Conservation (phyloP, 2,888 invertebrate genomes). For the Dynastes hyllus region DNA sequence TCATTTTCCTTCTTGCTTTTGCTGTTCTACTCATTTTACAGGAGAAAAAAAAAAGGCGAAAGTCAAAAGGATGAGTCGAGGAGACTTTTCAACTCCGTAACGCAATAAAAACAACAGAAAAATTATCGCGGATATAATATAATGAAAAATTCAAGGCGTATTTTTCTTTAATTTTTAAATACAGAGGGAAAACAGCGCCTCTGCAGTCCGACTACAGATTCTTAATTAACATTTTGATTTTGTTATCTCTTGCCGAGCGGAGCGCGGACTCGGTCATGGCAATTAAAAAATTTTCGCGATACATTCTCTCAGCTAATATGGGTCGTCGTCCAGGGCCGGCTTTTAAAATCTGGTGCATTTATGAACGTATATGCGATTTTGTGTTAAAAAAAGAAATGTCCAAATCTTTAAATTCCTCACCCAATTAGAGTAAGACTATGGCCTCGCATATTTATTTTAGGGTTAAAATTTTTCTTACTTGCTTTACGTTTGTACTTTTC, state of each 20-base stretch:
- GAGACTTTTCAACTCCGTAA: constrained; percentile 50
- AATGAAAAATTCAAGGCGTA: constrained; percentile 69
- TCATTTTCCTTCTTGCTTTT: neutral
- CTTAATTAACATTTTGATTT: constrained; percentile 72
- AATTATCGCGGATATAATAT: constrained; percentile 57
- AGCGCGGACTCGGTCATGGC: constrained; percentile 59
- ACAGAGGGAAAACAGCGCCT: constrained; percentile 64
- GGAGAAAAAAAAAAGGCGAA: neutral
- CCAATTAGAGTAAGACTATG: no score
- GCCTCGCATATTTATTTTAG: no score
- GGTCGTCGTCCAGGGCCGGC: neutral
- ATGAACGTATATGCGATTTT: no score
- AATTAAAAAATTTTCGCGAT: constrained; percentile 71
- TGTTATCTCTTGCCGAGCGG: constrained; percentile 66
- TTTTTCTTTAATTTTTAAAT: constrained; percentile 70
- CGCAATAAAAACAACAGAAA: constrained; percentile 57
- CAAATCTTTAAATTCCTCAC: no score
- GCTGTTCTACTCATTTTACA: neutral
- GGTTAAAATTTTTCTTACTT: no score
- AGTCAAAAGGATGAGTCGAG: neutral
- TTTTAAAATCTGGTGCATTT: neutral
- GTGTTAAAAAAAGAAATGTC: no score
- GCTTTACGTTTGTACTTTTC: no score
- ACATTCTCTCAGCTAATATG: constrained; percentile 49
- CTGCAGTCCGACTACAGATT: constrained; percentile 61